These are phyloP conservation scores for Neodiprion pinetum DNA, from an alignment of 1,140 invertebrate species.

Conservation along the genomic window DNA sequence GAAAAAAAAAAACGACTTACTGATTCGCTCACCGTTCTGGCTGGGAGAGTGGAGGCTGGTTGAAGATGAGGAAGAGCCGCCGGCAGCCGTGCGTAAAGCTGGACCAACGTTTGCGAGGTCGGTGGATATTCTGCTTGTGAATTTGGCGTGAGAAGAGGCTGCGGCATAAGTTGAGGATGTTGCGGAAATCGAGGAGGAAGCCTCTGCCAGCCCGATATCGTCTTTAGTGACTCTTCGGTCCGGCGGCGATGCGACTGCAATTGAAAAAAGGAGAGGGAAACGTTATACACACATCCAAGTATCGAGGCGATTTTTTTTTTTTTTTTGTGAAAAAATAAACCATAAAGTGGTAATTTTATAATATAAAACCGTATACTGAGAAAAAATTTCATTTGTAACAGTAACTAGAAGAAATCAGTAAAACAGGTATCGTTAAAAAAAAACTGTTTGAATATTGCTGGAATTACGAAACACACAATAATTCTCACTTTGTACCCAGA, in stretches of 20 bases:
- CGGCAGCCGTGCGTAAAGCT: constrained; percentile 8
- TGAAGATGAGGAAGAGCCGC: background rate
- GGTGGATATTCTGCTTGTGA: constrained; percentile 31
- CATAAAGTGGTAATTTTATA: too few relatives aligned
- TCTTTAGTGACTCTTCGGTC: constrained; percentile 63
- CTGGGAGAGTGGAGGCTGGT: background rate
- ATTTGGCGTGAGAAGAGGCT: background rate
- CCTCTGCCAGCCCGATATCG: constrained; percentile 48
- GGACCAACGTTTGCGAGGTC: constrained; percentile 30
- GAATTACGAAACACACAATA: too few relatives aligned
- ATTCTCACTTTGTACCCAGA: too few relatives aligned
- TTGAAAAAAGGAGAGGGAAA: constrained; percentile 11
- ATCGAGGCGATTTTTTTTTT: too few relatives aligned
- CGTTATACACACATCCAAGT: too few relatives aligned
- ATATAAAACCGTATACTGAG: too few relatives aligned
- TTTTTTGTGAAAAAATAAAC: too few relatives aligned
- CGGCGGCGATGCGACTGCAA: constrained; percentile 70
- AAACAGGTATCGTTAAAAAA: too few relatives aligned
- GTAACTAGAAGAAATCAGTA: too few relatives aligned
- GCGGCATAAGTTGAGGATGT: constrained; percentile 22
- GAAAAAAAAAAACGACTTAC: background rate
- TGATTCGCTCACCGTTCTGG: background rate
- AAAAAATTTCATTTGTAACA: too few relatives aligned
- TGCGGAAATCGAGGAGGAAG: constrained; percentile 31
- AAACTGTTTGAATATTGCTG: too few relatives aligned